These are phyloP conservation scores for Cherax quadricarinatus DNA, from an alignment of 1,140 invertebrate species.

Conservation along the genomic window DNA sequence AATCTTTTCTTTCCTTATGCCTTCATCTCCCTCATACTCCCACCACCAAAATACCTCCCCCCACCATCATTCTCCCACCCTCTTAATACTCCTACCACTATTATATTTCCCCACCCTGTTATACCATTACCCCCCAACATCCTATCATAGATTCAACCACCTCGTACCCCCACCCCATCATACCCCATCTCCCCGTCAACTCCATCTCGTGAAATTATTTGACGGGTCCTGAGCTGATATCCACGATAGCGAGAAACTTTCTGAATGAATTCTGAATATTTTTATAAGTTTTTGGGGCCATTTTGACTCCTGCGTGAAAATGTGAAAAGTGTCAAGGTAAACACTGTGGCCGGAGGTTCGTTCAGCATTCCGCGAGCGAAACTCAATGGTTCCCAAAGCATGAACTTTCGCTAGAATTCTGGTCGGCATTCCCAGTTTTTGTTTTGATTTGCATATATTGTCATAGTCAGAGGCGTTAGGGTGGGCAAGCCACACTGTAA, in stretches of 20 bases:
- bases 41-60: too few species aligned
- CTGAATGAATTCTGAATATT: background rate
- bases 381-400: conserved; percentile 32
- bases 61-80: too few species aligned
- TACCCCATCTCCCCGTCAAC: background rate
- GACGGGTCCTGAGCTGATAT: too few species aligned
- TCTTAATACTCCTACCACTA: background rate
- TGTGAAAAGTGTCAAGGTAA: background rate
- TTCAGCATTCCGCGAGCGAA: conserved; percentile 33
- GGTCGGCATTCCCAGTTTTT: conserved; percentile 69
- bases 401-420: conserved; percentile 66
- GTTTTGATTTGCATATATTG: conserved; percentile 71
- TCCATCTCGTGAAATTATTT: background rate
- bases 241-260: background rate
- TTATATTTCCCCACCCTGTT: background rate
- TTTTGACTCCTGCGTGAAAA: background rate
- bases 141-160: too few species aligned
- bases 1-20: too few species aligned
- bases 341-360: background rate
- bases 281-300: background rate
- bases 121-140: background rate
- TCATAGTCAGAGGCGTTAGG: conserved; percentile 30
- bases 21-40: too few species aligned
- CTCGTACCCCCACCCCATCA: background rate
- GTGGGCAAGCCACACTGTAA: background rate